A percentile compares a stretch with the other conserved stretches of the same genome.
Conservation (phyloP, 2,797 vertebrate genomes). For the Catostomus latipinnis region DNA sequence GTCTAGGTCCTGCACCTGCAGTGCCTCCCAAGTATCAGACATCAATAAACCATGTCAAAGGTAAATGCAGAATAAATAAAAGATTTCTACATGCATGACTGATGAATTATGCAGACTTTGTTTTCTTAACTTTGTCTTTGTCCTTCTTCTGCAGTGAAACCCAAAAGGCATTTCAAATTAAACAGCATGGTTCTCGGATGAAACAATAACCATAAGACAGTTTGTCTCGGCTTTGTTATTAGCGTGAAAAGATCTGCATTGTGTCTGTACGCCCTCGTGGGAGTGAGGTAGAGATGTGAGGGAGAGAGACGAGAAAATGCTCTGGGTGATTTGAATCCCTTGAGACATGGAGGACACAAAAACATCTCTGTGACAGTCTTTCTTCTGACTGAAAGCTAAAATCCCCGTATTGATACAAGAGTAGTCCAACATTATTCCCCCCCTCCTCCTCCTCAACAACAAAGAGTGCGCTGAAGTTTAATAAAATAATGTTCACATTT, state of each 20-base stretch:
- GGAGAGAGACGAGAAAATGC: constrained; percentile 55
- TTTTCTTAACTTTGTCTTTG: constrained; percentile 69
- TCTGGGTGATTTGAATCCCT: constrained; percentile 58
- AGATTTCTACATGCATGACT: constrained; percentile 71
- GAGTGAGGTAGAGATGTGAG: constrained; percentile 50
- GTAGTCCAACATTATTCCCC: constrained; percentile 6
- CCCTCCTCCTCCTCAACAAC: neutral
- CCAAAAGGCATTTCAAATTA: constrained; percentile 72
- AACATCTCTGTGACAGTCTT: constrained; percentile 49
- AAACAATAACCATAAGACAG: constrained; percentile 54
- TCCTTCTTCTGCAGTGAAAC: constrained; percentile 58
- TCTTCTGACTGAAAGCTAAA: constrained; percentile 60
- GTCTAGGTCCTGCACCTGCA: constrained; percentile 44
- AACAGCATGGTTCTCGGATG: constrained; percentile 61
- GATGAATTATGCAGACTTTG: constrained; percentile 75
- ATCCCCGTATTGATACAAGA: constrained; percentile 48
- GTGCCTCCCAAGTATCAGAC: constrained; percentile 40
- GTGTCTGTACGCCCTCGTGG: constrained; percentile 52
- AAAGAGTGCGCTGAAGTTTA: constrained; percentile 46
- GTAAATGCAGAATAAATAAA: constrained; percentile 70
- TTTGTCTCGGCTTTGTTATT: constrained; percentile 62
- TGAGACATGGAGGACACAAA: constrained; percentile 32
- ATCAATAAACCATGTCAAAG: constrained; percentile 64
- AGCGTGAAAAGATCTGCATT: constrained; percentile 61
- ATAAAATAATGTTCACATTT: constrained; percentile 38